phyloP scores from a whole-genome alignment of 2,797 vertebrate genomes.

The Tangara arthus region DNA sequence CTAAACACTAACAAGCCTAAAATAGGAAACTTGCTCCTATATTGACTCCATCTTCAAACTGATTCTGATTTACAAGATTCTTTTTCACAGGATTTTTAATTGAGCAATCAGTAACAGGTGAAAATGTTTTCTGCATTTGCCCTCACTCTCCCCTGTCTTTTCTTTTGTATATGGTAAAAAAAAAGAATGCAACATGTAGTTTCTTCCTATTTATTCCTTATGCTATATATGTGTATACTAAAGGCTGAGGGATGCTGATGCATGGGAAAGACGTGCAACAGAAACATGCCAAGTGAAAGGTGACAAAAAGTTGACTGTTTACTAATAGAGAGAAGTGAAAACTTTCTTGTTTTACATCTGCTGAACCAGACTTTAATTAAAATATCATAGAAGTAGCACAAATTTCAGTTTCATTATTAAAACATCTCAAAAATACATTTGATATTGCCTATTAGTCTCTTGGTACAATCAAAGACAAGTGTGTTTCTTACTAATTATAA shows the following conservation, averaged over 20 bases:
- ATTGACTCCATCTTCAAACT: not conserved
- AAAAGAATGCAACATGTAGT: not conserved
- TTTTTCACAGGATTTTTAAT: not conserved
- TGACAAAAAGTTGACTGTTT: not conserved
- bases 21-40: accelerated
- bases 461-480: not conserved
- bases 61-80: not conserved
- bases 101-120: not conserved
- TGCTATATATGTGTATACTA: not conserved
- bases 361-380: not conserved
- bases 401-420: not conserved
- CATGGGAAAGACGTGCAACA: not conserved
- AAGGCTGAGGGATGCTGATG: not conserved
- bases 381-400: not conserved
- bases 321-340: not conserved
- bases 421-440: not conserved
- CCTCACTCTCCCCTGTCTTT: not conserved
- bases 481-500: not conserved
- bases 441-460: not conserved
- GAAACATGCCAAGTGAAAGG: not conserved
- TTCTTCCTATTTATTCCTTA: not conserved
- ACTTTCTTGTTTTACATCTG: not conserved
- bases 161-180: accelerated
- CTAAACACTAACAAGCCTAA: not conserved
- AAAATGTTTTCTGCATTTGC: not conserved